These are phyloP conservation scores for Ispidina lecontei DNA, from an alignment of 2,797 vertebrate species.

Conservation along the genomic window DNA sequence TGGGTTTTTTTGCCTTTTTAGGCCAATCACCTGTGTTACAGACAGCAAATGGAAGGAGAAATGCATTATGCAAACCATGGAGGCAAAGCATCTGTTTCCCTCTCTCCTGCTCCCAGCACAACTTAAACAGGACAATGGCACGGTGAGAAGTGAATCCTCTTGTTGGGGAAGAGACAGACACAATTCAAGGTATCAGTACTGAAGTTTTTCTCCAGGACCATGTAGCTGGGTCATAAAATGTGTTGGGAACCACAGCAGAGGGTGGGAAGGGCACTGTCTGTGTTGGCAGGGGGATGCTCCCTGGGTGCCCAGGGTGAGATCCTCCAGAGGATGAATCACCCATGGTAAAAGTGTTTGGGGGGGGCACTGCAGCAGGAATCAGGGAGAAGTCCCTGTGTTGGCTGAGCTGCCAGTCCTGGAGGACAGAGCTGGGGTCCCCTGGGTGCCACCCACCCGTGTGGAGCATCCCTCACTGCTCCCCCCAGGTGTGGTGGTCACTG, in stretches of 20 bases:
- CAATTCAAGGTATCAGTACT: fast-evolving
- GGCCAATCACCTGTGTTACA: background rate
- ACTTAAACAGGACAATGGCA: background rate
- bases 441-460: fast-evolving
- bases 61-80: background rate
- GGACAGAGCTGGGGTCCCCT: background rate
- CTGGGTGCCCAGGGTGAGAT: background rate
- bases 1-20: background rate
- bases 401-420: background rate
- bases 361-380: background rate
- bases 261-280: background rate
- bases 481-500: background rate
- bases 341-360: background rate
- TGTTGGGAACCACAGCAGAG: fast-evolving
- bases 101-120: background rate
- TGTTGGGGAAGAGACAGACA: background rate
- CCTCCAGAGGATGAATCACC: background rate
- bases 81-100: background rate
- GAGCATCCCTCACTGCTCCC: background rate
- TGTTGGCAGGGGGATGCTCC: background rate
- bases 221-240: background rate
- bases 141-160: background rate
- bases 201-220: background rate
- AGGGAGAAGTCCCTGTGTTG: background rate
- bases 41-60: background rate